phyloP scores from a whole-genome alignment of 30 jellyfish, hydroid and myxozoan genomes.

The Cassiopea andromeda region DNA sequence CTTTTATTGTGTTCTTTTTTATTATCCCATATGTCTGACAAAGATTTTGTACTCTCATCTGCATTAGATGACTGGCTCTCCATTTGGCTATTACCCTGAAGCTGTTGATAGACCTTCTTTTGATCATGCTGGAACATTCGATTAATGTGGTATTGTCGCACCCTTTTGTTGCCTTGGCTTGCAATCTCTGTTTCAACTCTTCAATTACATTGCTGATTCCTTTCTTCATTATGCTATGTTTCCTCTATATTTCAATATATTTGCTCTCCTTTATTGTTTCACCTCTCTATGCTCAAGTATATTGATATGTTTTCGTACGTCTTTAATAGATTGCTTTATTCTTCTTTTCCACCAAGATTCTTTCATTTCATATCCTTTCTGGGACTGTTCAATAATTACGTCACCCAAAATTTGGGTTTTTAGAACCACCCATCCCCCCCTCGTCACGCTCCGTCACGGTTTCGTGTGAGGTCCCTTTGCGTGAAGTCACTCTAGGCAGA shows the following conservation, averaged over 20 bases:
- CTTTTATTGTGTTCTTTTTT: background rate
- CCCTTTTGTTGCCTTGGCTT: constrained; percentile 5
- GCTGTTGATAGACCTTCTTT: constrained; percentile 1
- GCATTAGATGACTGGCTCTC: background rate
- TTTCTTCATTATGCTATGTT: constrained; percentile 1
- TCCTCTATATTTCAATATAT: constrained; percentile 5
- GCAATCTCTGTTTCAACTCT: constrained; percentile 3
- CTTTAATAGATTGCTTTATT: background rate
- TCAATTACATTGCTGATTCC: background rate
- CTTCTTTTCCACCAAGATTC: background rate
- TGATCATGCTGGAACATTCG: constrained; percentile 7
- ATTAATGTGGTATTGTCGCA: background rate
- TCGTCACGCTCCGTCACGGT: too few species aligned
- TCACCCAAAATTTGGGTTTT: too few species aligned
- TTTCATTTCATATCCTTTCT: too few species aligned
- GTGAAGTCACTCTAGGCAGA: too few species aligned
- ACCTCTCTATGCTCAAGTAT: background rate
- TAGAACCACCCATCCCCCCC: too few species aligned
- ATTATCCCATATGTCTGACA: constrained; percentile 7
- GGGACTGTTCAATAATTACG: too few species aligned
- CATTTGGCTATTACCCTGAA: background rate
- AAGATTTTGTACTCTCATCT: background rate
- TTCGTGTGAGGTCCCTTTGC: too few species aligned
- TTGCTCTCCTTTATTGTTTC: background rate
- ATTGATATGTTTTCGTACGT: background rate